A percentile compares a stretch with the other conserved stretches of the same genome.
Evolutionary conservation across 2,888 invertebrate species (phyloP).

Genomic region (Synanthedon andrenaeformis): DNA sequence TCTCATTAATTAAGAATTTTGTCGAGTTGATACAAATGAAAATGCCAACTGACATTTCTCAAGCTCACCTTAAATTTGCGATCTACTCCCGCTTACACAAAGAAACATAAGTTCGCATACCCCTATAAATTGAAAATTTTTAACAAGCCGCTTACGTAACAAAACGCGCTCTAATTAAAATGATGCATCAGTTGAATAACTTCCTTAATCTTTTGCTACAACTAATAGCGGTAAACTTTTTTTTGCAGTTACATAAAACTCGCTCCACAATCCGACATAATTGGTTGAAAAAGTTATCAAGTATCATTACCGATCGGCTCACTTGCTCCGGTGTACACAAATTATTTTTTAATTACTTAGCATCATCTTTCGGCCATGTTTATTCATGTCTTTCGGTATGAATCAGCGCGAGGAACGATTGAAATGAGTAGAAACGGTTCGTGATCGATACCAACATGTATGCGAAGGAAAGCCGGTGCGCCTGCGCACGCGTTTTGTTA

Average conservation of each 20-base stretch:
- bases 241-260: background rate
- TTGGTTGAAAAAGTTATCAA: background rate
- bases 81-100: background rate
- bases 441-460: constrained; percentile 31
- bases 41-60: constrained; percentile 26
- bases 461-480: constrained; percentile 42
- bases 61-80: background rate
- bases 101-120: background rate
- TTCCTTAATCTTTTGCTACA: background rate
- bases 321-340: background rate
- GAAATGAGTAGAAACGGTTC: constrained; percentile 12
- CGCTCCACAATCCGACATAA: background rate
- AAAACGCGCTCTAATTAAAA: no score
- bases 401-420: constrained; percentile 29
- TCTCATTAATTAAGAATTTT: constrained; percentile 48
- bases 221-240: background rate
- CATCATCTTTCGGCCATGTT: constrained; percentile 18
- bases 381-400: constrained; percentile 22
- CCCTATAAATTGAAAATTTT: background rate
- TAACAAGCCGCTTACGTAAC: no score
- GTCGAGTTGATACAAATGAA: constrained; percentile 24
- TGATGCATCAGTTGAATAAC: no score
- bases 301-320: background rate
- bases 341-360: constrained; percentile 14
- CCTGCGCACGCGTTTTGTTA: constrained; percentile 34